A percentile compares a stretch with the other conserved stretches of the same genome.
Evolutionary conservation across 1,140 invertebrate species (phyloP).

Genomic region (Bombus consobrinus): DNA sequence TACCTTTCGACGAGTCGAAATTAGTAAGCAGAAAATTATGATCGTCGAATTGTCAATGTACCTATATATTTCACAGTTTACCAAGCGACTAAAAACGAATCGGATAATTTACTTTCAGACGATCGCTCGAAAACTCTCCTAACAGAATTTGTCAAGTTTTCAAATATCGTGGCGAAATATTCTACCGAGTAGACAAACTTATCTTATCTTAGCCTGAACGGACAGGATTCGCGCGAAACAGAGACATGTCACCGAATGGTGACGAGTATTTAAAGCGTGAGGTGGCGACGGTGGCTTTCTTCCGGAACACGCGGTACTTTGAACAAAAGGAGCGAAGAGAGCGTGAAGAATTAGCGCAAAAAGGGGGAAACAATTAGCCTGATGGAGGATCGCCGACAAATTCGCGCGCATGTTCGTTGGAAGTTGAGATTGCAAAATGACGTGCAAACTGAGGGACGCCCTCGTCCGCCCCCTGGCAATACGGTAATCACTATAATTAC

Average conservation of each 20-base stretch:
- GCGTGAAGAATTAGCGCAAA: constrained; percentile 60
- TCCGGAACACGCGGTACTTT: constrained; percentile 1
- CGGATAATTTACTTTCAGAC: no score
- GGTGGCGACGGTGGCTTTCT: not conserved
- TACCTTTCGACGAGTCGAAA: no score
- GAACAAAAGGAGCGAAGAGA: constrained; percentile 19
- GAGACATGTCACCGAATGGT: not conserved
- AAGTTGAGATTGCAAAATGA: constrained; percentile 82
- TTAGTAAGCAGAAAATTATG: no score
- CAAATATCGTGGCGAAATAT: no score
- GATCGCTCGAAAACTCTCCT: no score
- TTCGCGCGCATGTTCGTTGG: constrained; percentile 76
- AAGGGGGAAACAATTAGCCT: constrained; percentile 68
- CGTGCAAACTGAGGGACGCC: constrained; percentile 83
- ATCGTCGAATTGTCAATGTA: no score
- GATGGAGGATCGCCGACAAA: constrained; percentile 72
- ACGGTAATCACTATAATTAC: constrained; percentile 83
- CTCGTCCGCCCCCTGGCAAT: constrained; percentile 82
- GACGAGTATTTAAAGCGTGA: not conserved
- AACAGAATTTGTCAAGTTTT: no score
- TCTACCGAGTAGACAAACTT: no score
- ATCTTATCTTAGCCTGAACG: no score
- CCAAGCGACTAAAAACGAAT: no score
- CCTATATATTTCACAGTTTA: no score
- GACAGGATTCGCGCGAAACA: not conserved